Evolutionary conservation across 2,113 vertebrate species (phyloP).

Genomic region (Leucopternis melanops): DNA sequence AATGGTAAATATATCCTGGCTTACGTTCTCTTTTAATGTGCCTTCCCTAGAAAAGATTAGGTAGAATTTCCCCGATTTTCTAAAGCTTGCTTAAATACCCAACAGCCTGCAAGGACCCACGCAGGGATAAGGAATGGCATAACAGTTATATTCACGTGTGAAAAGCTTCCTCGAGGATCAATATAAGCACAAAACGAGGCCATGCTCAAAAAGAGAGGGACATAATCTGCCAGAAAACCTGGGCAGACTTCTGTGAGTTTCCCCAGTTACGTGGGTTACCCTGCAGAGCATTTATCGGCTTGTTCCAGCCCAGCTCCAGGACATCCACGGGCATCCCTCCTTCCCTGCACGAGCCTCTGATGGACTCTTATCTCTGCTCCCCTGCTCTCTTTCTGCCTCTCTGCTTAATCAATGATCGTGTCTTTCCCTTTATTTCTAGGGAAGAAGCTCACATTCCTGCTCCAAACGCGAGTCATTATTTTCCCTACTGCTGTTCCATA

Average conservation of each 20-base stretch:
- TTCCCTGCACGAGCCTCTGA: neutral
- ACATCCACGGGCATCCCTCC: neutral
- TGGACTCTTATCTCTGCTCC: neutral
- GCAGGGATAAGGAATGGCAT: neutral
- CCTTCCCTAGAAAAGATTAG: neutral
- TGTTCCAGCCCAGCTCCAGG: neutral
- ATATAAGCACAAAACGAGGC: neutral
- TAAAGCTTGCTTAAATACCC: neutral
- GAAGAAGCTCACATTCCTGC: neutral
- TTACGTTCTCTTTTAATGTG: neutral
- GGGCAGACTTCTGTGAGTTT: neutral
- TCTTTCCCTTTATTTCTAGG: neutral
- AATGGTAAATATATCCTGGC: neutral
- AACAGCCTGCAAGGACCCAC: neutral
- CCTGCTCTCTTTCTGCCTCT: neutral
- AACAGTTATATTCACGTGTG: neutral
- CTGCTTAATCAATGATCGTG: neutral
- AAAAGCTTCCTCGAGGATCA: neutral
- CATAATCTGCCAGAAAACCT: neutral
- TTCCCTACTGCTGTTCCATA: neutral
- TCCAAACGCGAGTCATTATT: neutral
- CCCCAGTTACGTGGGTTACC: neutral
- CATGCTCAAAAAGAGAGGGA: neutral
- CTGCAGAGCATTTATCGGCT: neutral
- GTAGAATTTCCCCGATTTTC: neutral